Evolutionary conservation across 2,797 vertebrate species (phyloP).

Genomic region (Caiman crocodilus): DNA sequence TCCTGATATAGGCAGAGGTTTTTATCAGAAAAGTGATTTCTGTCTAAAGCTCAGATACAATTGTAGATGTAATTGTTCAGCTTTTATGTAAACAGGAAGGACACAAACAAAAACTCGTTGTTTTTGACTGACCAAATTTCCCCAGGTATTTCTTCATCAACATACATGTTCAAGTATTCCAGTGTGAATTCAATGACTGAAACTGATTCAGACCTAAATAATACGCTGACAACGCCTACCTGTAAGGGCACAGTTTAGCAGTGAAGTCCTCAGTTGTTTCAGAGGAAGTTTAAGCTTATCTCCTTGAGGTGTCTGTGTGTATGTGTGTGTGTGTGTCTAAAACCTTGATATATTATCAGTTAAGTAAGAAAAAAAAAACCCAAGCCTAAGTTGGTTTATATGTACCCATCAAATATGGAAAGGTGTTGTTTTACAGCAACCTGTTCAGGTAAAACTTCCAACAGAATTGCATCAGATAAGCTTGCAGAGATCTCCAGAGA

Average conservation of each 20-base stretch:
- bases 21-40: slow-evolving; percentile 44
- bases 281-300: slow-evolving; percentile 60
- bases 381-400: background rate
- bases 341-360: slow-evolving; percentile 3
- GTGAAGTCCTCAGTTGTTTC: slow-evolving; percentile 58
- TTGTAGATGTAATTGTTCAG: slow-evolving; percentile 76
- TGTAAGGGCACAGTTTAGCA: slow-evolving; percentile 44
- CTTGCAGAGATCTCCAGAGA: slow-evolving; percentile 64
- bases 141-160: slow-evolving; percentile 56
- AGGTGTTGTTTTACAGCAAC: slow-evolving; percentile 21
- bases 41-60: slow-evolving; percentile 78
- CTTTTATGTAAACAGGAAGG: slow-evolving; percentile 54
- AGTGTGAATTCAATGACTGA: slow-evolving; percentile 32
- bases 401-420: background rate
- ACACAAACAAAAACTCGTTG: slow-evolving; percentile 64
- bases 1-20: slow-evolving; percentile 75
- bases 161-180: slow-evolving; percentile 23
- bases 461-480: slow-evolving; percentile 68
- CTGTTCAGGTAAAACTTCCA: slow-evolving; percentile 73
- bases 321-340: slow-evolving; percentile 26
- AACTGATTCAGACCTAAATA: slow-evolving; percentile 2
- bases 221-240: slow-evolving; percentile 57
- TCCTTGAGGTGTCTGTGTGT: slow-evolving; percentile 42
- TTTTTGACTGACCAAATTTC: slow-evolving; percentile 73
- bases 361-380: background rate